phyloP scores from a whole-genome alignment of 1,140 invertebrate genomes.

The Mizuhopecten yessoensis region DNA sequence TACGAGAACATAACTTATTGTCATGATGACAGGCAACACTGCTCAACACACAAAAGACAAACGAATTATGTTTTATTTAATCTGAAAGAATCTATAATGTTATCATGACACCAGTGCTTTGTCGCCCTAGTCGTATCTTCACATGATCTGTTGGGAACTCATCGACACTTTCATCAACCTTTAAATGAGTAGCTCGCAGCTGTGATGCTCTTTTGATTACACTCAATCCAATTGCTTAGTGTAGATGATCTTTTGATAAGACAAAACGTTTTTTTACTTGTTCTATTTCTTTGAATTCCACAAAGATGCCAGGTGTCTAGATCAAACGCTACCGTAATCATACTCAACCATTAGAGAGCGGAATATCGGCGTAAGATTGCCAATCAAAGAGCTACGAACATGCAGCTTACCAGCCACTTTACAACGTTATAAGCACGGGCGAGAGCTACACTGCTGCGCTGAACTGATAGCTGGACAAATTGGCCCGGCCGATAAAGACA shows the following conservation, averaged over 20 bases:
- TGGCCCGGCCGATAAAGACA: neutral
- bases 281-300: neutral
- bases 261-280: neutral
- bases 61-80: neutral
- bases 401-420: neutral
- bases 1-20: neutral
- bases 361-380: constrained; percentile 30
- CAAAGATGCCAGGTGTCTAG: neutral
- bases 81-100: neutral
- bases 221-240: neutral
- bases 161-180: neutral
- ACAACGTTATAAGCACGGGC: neutral
- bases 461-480: neutral
- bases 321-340: neutral
- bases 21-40: neutral
- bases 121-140: neutral
- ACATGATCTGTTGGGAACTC: neutral
- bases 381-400: neutral
- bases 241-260: constrained; percentile 9
- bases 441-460: neutral
- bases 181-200: neutral
- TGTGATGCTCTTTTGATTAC: constrained; percentile 11
- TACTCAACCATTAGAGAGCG: neutral
- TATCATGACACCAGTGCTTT: neutral
- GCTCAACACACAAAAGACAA: neutral